phyloP scores from a whole-genome alignment of 2,888 invertebrate species.

The Caenorhabditis becei region DNA sequence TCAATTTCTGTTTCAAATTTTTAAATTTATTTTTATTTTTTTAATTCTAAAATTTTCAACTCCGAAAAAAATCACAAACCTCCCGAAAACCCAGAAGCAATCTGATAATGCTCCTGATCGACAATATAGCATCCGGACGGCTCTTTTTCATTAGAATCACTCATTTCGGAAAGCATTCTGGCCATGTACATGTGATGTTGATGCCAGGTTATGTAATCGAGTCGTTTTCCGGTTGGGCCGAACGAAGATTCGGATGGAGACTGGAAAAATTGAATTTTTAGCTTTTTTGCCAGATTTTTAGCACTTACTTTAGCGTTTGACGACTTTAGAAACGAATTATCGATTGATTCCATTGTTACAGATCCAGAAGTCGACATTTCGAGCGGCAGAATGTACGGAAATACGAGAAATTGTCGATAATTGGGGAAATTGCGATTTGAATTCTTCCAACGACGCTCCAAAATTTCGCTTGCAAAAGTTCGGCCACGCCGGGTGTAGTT shows the following conservation, averaged over 20 bases:
- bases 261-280: not conserved
- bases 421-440: not conserved
- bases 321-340: too few species aligned
- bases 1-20: slow-evolving; percentile 9
- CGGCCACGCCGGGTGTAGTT: not conserved
- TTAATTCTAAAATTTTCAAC: not conserved
- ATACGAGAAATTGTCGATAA: not conserved
- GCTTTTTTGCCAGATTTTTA: not conserved
- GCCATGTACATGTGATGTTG: slow-evolving; percentile 62
- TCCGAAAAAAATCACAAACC: slow-evolving; percentile 9
- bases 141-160: not conserved
- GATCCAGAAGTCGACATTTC: slow-evolving; percentile 7
- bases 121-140: slow-evolving; percentile 47
- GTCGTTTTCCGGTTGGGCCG: slow-evolving; percentile 56
- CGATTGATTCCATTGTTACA: not conserved
- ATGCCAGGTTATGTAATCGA: slow-evolving; percentile 58
- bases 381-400: not conserved
- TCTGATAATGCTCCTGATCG: slow-evolving; percentile 46
- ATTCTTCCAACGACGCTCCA: slow-evolving; percentile 29
- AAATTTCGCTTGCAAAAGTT: slow-evolving; percentile 10
- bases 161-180: slow-evolving; percentile 23
- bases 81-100: slow-evolving; percentile 46
- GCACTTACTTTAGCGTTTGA: too few species aligned
- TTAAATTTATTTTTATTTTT: not conserved
- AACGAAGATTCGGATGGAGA: not conserved